A percentile compares a stretch with the other conserved stretches of the same genome.
Conservation (phyloP, 2,888 invertebrate species). For the Tenthredo amoena region DNA sequence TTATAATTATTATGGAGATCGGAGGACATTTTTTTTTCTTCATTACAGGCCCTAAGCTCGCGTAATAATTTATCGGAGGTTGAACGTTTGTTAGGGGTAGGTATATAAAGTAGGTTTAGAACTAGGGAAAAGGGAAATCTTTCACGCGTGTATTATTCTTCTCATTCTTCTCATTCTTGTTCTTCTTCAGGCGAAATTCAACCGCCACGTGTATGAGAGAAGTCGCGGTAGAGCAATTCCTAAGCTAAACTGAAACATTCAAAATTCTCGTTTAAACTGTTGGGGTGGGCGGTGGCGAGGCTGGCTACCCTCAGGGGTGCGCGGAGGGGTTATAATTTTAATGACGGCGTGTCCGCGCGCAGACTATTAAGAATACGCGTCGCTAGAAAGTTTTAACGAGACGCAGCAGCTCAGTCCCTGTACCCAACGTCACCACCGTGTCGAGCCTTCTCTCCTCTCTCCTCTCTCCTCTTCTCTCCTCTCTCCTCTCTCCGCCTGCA, state of each 20-base stretch:
- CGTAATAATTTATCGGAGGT: too few species aligned
- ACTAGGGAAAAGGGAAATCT: background rate
- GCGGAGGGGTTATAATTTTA: constrained; percentile 77
- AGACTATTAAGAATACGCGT: constrained; percentile 78
- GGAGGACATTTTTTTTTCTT: constrained; percentile 64
- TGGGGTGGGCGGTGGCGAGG: constrained; percentile 32
- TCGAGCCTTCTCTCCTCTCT: background rate
- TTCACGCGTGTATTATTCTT: too few species aligned
- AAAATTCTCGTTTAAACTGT: constrained; percentile 40
- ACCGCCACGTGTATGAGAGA: background rate
- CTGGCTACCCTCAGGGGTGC: constrained; percentile 31
- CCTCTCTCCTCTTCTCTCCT: background rate
- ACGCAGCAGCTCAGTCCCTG: constrained; percentile 64
- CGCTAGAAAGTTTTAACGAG: constrained; percentile 79
- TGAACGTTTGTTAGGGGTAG: too few species aligned
- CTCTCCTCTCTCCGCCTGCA: constrained; percentile 53
- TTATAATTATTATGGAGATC: constrained; percentile 76
- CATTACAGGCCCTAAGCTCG: background rate
- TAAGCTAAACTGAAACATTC: constrained; percentile 48
- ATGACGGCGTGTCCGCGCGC: constrained; percentile 78
- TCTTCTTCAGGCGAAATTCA: background rate
- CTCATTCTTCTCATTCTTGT: constrained; percentile 40
- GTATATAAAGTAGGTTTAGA: too few species aligned
- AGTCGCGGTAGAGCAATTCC: constrained; percentile 36
- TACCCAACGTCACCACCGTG: constrained; percentile 27